Base-by-base conservation (phyloP, 2,888 invertebrate species). In the Priocnemis perturbator region DNA sequence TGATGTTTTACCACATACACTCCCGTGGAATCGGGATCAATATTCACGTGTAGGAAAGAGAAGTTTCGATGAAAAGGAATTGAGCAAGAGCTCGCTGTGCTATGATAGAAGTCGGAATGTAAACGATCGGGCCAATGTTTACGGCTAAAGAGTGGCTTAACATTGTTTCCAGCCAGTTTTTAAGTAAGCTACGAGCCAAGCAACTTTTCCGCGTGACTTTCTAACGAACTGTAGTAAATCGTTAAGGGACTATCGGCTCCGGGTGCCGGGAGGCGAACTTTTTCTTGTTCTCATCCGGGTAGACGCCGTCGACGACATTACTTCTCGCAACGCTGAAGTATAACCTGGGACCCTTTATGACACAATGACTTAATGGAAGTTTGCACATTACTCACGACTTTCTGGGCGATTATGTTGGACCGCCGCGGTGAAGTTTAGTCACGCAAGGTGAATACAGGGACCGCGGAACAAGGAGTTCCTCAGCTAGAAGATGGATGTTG, bases 351-450 rank as follows among this genome's bases (percentile, higher is more conserved):
- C 50, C 77, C 69, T 73, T 75, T 79, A 77, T 71, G 71, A 79
- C 71, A 71, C 77, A 72, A 79, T 79, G 79, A 77, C 79, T 79
- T 79, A 79, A 79, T 79, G 79, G 75, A 77, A 79, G 77, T 79
- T 79, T 77, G 75, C 75, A 73, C 75, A 76, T 79, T 77, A 76
- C 77, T 77, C 79, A 71, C 57, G 70, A 74, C 73, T 70, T 73
- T 64, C 73, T 64, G 66, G 64, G 61, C 72, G 79, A 79, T 79
- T 79, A 79, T 62, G 77, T 73, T 77, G 73, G 70, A 76, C 72
- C 79, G 55, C 66, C 57, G 58, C 60, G 68, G 79, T 55, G 61
- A 74, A 79, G 79, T 79, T 50, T 79, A 79, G 78, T 79, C 79
- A 79, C 78, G 78, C 79, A 62, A 79, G 74, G 79, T 73, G 78